These are phyloP conservation scores for Troides oblongomaculatus DNA, from an alignment of 2,888 invertebrate species.

Conservation along the genomic window DNA sequence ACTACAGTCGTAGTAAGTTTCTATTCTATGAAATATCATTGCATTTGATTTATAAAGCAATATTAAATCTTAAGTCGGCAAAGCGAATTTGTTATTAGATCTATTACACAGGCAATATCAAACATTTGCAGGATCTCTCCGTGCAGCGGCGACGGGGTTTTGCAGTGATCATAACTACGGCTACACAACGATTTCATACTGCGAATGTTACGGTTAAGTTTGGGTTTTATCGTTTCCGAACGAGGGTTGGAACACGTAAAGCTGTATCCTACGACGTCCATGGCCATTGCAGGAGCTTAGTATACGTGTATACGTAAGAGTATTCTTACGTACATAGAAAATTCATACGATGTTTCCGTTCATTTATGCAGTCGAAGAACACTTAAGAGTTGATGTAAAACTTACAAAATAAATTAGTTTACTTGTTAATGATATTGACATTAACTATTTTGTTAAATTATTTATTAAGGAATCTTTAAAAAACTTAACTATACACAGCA, in stretches of 20 bases:
- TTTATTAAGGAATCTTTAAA: too few relatives aligned
- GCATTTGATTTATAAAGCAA: neutral
- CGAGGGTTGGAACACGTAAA: constrained; percentile 10
- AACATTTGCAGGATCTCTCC: constrained; percentile 6
- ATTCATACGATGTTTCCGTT: neutral
- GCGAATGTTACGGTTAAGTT: constrained; percentile 8
- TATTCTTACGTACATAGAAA: neutral
- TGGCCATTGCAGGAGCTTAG: neutral
- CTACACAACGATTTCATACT: constrained; percentile 8
- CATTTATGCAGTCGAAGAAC: neutral
- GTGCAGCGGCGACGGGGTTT: neutral
- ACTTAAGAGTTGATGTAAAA: neutral
- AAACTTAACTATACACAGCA: too few relatives aligned
- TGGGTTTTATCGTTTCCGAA: constrained; percentile 23
- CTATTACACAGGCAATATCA: constrained; percentile 6
- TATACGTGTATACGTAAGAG: too few relatives aligned
- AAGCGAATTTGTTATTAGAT: constrained; percentile 12
- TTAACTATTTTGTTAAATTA: too few relatives aligned
- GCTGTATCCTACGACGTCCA: neutral
- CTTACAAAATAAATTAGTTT: neutral
- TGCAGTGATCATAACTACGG: constrained; percentile 9
- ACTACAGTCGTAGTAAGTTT: neutral
- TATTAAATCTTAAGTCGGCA: constrained; percentile 9
- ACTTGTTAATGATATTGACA: too few relatives aligned
- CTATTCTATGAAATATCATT: neutral